Evolutionary conservation across 2,113 vertebrate species (phyloP).

Genomic region (Peromyscus polionotus): DNA sequence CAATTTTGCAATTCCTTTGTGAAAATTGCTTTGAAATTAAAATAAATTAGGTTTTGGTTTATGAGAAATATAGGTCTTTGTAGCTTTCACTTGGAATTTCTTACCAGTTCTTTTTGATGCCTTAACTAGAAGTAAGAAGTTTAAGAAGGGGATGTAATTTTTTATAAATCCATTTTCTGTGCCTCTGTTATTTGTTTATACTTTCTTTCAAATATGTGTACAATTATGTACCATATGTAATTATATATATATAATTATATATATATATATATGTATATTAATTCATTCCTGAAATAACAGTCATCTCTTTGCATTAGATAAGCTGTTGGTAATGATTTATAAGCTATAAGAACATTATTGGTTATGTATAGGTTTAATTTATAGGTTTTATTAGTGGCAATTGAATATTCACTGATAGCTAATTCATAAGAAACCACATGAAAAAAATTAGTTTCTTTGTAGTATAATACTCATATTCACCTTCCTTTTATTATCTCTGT

Average conservation of each 20-base stretch:
- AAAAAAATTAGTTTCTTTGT: not conserved
- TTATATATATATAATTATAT: not conserved
- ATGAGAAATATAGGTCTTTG: not conserved
- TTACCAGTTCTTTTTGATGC: not conserved
- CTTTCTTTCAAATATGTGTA: not conserved
- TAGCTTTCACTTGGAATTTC: not conserved
- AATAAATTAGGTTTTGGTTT: not conserved
- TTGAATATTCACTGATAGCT: not conserved
- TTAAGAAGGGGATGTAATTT: not conserved
- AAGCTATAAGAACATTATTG: not conserved
- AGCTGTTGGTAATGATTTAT: not conserved
- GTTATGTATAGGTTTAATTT: not conserved
- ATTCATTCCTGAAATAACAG: not conserved
- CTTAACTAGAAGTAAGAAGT: not conserved
- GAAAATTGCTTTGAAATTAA: constrained; percentile 48
- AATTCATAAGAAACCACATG: not conserved
- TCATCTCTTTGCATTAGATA: not conserved
- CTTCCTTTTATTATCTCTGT: not conserved
- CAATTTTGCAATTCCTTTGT: constrained; percentile 27
- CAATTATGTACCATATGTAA: not conserved
- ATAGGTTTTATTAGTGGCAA: not conserved
- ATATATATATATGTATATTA: too few species aligned
- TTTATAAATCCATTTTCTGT: not conserved
- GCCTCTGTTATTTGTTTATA: not conserved
- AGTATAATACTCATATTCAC: not conserved